phyloP scores from a whole-genome alignment of 2,888 invertebrate genomes.

The Drosophila ochracea region DNA sequence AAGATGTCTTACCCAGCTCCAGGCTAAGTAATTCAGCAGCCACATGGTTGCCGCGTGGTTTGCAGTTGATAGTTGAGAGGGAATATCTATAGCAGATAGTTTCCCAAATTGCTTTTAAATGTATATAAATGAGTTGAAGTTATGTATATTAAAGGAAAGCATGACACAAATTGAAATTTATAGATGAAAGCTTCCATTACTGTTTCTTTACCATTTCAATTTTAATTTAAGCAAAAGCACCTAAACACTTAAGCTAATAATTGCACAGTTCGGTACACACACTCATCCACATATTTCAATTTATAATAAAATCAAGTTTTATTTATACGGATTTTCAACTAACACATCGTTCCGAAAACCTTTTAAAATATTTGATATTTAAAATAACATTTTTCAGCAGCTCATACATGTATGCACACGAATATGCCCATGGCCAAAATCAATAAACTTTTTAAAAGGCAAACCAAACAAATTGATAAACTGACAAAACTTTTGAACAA shows the following conservation, averaged over 20 bases:
- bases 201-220: neutral
- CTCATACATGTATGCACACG: slow-evolving; percentile 5
- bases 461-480: slow-evolving; percentile 57
- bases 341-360: neutral
- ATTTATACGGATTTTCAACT: slow-evolving; percentile 4
- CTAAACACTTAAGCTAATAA: slow-evolving; percentile 7
- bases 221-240: neutral
- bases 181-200: neutral
- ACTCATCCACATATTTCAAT: neutral
- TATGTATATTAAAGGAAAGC: neutral
- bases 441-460: slow-evolving; percentile 51
- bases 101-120: slow-evolving; percentile 11
- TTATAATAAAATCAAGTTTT: neutral
- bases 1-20: slow-evolving; percentile 10
- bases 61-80: neutral
- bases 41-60: slow-evolving; percentile 1
- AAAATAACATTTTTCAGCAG: slow-evolving; percentile 5
- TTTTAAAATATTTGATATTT: slow-evolving; percentile 14
- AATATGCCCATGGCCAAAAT: slow-evolving; percentile 23
- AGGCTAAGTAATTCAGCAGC: slow-evolving; percentile 4
- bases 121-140: slow-evolving; percentile 28
- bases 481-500: slow-evolving; percentile 58
- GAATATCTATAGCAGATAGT: neutral
- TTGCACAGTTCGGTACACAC: neutral
- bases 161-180: neutral